Base-by-base conservation (phyloP, 2,888 invertebrate species). In the Ormyrus rosae region DNA sequence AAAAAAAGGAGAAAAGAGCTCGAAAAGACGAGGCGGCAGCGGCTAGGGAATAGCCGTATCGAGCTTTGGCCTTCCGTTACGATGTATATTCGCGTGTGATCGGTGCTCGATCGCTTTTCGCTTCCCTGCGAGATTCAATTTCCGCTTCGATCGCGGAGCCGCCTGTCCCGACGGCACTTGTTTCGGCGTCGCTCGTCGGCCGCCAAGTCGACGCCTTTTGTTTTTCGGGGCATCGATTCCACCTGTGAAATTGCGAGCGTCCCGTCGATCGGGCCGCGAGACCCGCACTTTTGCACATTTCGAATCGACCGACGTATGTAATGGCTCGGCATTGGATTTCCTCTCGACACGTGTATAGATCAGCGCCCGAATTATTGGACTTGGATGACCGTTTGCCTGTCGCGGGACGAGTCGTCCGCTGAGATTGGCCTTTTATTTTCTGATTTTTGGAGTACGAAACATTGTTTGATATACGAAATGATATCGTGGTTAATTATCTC, bases 141-240 rank as follows among this genome's bases (percentile, higher is more conserved):
- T 81, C 81, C 80, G 64, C 55, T 56, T 56, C 72, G 61, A 72
- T 80, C 70, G 68, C 10, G 8, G 71, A 11, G 11, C 3, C 19
- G 45, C 10, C 0, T 6, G n/a, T 53, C 13, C 55, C 60, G 61
- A 2, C 34, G 34, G 9, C 13, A n/a, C 74, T 74, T 48, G 56
- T 70, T 81, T 72, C 74, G 63, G 81, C 69, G 63, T 70, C 48
- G 19, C 34, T 34, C 34, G 61, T 48, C 55, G 63, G 65, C 48
- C 13, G 10, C 48, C 56, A 9, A 61, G 11, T 48, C 78, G 68
- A 72, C 58, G 61, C 70, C 79, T 81, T 80, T 78, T 82, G 78
- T 83, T 82, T 83, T 81, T 78, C 70, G 51, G 77, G 64, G 61
- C 63, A 80, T 74, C 81, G 80, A 69, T 72, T 77, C 64, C 70